Evolutionary conservation across 2,888 invertebrate genomes (phyloP).

Genomic region (Plagiodera versicolora): DNA sequence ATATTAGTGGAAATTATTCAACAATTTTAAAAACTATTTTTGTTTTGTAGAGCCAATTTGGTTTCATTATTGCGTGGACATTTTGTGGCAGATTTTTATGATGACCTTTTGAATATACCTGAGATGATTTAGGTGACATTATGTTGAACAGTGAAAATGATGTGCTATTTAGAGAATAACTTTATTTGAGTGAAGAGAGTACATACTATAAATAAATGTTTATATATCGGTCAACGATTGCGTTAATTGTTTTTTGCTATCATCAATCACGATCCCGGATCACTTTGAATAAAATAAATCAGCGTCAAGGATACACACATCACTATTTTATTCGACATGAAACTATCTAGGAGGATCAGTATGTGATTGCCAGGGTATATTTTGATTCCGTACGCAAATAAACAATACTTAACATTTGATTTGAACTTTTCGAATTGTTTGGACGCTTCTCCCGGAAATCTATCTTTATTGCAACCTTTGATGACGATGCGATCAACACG

Average conservation of each 20-base stretch:
- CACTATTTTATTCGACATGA: slow-evolving; percentile 29
- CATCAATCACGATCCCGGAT: slow-evolving; percentile 21
- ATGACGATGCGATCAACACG: not conserved
- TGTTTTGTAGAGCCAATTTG: too few species aligned
- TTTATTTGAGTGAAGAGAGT: too few species aligned
- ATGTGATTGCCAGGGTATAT: slow-evolving; percentile 34
- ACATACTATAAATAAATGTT: slow-evolving; percentile 2
- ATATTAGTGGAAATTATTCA: too few species aligned
- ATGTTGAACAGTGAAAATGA: too few species aligned
- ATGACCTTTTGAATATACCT: too few species aligned
- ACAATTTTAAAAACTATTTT: too few species aligned
- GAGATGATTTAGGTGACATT: too few species aligned
- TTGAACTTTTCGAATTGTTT: slow-evolving; percentile 31
- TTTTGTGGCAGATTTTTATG: too few species aligned
- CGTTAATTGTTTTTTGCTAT: slow-evolving; percentile 14
- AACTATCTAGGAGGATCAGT: slow-evolving; percentile 29
- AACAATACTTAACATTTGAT: slow-evolving; percentile 39
- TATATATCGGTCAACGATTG: slow-evolving; percentile 3
- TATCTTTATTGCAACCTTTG: slow-evolving; percentile 6
- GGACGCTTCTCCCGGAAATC: slow-evolving; percentile 20
- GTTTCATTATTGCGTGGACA: too few species aligned
- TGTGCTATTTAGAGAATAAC: not conserved
- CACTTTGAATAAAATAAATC: slow-evolving; percentile 23
- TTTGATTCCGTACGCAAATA: slow-evolving; percentile 42
- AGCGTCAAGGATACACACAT: slow-evolving; percentile 21